These are phyloP conservation scores for Hyalella azteca DNA, from an alignment of 2,888 invertebrate genomes.

Conservation along the genomic window DNA sequence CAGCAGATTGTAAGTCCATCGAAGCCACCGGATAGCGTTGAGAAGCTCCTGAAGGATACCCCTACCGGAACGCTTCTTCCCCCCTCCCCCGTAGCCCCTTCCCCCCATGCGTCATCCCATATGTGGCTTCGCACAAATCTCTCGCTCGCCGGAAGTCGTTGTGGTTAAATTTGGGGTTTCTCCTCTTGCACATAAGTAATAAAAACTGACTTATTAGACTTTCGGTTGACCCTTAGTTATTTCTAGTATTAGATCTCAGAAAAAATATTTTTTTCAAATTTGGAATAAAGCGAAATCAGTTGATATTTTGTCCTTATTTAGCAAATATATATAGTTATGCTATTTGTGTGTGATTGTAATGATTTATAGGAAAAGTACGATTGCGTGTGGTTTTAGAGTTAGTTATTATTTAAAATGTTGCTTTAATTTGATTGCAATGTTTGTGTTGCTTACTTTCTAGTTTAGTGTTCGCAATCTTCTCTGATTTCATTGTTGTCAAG, in stretches of 20 bases:
- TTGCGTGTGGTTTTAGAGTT: no score
- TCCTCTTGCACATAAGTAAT: neutral
- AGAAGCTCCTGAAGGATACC: neutral
- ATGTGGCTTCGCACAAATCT: neutral
- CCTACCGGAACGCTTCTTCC: neutral
- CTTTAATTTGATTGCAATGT: no score
- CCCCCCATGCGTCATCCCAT: neutral
- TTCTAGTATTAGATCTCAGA: neutral
- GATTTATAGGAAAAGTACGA: no score
- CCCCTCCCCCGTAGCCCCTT: neutral
- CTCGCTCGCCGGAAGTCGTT: neutral
- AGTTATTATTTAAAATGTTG: no score
- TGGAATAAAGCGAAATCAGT: neutral
- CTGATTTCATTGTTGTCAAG: no score
- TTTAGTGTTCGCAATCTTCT: no score
- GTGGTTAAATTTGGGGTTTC: neutral
- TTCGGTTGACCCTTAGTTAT: neutral
- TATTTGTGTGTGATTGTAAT: neutral
- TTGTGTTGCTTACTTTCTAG: no score
- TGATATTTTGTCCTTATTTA: neutral
- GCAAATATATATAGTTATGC: no score
- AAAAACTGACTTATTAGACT: neutral
- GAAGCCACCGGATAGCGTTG: conserved; percentile 1
- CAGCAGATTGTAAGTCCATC: no score
- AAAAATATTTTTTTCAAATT: neutral